These are phyloP conservation scores for Neopelma chrysocephalum DNA, from an alignment of 2,797 vertebrate genomes.

Conservation along the genomic window DNA sequence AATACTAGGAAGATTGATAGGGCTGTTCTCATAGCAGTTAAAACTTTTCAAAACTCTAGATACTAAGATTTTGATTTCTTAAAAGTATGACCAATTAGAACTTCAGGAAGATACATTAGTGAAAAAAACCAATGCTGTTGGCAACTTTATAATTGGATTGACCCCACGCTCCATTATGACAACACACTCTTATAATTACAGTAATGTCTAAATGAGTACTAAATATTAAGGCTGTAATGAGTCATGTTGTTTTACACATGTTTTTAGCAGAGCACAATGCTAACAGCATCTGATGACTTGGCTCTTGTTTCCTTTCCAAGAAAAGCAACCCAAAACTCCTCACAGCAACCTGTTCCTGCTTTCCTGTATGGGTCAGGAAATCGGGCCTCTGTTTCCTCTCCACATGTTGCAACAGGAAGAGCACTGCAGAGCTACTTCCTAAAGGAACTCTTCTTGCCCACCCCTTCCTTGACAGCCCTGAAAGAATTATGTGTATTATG, in stretches of 20 bases:
- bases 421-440: slow-evolving; percentile 80
- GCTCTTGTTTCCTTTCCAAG: slow-evolving; percentile 77
- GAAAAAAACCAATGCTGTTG: background rate
- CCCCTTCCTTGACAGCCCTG: slow-evolving; percentile 80
- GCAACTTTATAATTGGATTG: slow-evolving; percentile 40
- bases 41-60: slow-evolving; percentile 26
- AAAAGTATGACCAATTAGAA: slow-evolving; percentile 1
- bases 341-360: slow-evolving; percentile 78
- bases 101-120: background rate
- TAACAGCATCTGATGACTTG: slow-evolving; percentile 66
- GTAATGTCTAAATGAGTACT: slow-evolving; percentile 21
- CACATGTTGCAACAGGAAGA: slow-evolving; percentile 78
- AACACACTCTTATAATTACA: slow-evolving; percentile 28
- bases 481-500: slow-evolving; percentile 79
- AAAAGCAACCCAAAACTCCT: slow-evolving; percentile 71
- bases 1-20: background rate
- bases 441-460: slow-evolving; percentile 80
- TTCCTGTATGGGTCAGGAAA: slow-evolving; percentile 82
- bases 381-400: slow-evolving; percentile 78
- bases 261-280: slow-evolving; percentile 50
- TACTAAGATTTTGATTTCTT: slow-evolving; percentile 12
- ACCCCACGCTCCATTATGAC: slow-evolving; percentile 8
- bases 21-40: slow-evolving; percentile 13
- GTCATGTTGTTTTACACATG: slow-evolving; percentile 43
- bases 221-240: slow-evolving; percentile 4